Base-by-base conservation (phyloP, 2,888 invertebrate genomes). In the Listrodromus nycthemerus region DNA sequence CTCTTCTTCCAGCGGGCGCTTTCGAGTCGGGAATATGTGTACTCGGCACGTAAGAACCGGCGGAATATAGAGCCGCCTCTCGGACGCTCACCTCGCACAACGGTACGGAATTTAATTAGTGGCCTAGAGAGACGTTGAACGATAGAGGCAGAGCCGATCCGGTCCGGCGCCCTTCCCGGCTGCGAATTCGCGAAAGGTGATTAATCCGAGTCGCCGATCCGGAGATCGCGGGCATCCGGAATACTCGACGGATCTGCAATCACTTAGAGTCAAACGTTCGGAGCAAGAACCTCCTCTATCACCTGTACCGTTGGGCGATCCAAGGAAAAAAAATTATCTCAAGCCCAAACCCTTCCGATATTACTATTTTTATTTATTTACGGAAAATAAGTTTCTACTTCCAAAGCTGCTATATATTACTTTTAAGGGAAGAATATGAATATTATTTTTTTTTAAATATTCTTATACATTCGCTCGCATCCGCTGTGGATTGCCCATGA, bases 101-200 rank as follows among this genome's bases (percentile, higher is more conserved):
- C 55, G 76, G 37, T 55, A 61, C 58, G 83, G 83, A 84, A 84
- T 84, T 84, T 80, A 80, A 84, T 84, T 80, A 84, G 80, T 80
- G 79, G 33, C 37, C 70, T 61, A 27, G 10, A 45, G 48, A 75
- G 61, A 69, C 52, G 27, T 48, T 75, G 75, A 79, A 71, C 74
- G 70, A 75, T 79, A 55, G 24, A 21, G 41, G 21, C 2, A 41
- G 70, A 24, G 30, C 33, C 52, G 70, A 79, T 71, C 37, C 70
- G 65, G 37, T 75, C 37, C 55, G 41, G 2, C 30, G 55, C 30
- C 13, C 37, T 58, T 41, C 41, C 21, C 13, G 66, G 24, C 70
- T 41, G 52, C 52, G 61, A 41, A 74, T 61, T 24, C 21, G 21
- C 74, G 67, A 74, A 65, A 74, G 58, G 66, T 67, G 65, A 80